A percentile compares a stretch with the other conserved stretches of the same genome.
phyloP scores from a whole-genome alignment of 2,113 vertebrate genomes.

The Corythornis vintsioides region DNA sequence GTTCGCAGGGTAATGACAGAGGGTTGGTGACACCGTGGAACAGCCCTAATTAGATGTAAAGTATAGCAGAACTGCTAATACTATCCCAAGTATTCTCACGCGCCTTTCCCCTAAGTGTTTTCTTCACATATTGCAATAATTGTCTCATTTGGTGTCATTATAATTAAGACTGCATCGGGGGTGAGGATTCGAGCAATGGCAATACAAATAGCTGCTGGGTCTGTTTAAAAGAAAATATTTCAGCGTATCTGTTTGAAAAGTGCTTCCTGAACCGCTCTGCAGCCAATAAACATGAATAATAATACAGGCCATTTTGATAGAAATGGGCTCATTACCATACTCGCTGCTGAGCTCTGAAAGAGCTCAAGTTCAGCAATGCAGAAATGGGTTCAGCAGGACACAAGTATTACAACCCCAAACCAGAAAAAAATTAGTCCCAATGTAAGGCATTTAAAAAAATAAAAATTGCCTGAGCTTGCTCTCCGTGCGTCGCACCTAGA shows the following conservation, averaged over 20 bases:
- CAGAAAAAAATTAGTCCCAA: not conserved
- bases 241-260: constrained; percentile 43
- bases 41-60: constrained; percentile 71
- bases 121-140: not conserved
- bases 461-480: not conserved
- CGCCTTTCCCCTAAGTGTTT: constrained; percentile 13
- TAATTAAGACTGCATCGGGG: constrained; percentile 34
- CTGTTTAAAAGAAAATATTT: constrained; percentile 56
- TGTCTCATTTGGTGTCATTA: constrained; percentile 39
- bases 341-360: constrained; percentile 29
- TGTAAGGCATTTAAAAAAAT: not conserved
- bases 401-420: constrained; percentile 7
- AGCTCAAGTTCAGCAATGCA: constrained; percentile 4
- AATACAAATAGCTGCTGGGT: constrained; percentile 60
- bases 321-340: constrained; percentile 58
- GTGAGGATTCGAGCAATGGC: constrained; percentile 13
- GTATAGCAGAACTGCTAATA: constrained; percentile 19
- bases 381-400: constrained; percentile 36
- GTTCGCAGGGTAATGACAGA: constrained; percentile 71
- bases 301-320: constrained; percentile 55
- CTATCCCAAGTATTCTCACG: not conserved
- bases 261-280: constrained; percentile 49
- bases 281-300: constrained; percentile 70
- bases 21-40: constrained; percentile 78
- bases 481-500: not conserved